phyloP scores from a whole-genome alignment of 2,888 invertebrate genomes.

The Eulithis prunata region DNA sequence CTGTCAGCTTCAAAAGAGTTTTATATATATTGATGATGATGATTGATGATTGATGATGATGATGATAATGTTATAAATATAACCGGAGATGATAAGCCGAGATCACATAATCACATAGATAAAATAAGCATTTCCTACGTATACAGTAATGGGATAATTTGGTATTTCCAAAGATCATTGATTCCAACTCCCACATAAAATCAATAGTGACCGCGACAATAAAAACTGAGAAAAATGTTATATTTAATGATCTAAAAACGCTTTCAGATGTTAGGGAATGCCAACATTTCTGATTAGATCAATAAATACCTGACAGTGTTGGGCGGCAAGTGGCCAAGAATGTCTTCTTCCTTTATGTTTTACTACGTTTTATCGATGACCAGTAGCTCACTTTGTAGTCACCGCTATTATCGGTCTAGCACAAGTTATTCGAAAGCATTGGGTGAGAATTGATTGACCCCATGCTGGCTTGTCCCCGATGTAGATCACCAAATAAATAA shows the following conservation, averaged over 20 bases:
- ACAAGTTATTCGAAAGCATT: background rate
- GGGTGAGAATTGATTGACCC: too few relatives aligned
- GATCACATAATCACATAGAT: too few relatives aligned
- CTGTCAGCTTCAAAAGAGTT: too few relatives aligned
- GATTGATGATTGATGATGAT: too few relatives aligned
- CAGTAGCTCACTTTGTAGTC: conserved; percentile 46
- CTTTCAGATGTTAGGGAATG: conserved; percentile 50
- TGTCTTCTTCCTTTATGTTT: conserved; percentile 43
- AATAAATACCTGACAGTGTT: conserved; percentile 54
- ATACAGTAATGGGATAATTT: conserved; percentile 6
- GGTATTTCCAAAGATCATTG: conserved; percentile 8
- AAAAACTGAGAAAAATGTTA: conserved; percentile 32
- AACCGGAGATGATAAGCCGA: too few relatives aligned
- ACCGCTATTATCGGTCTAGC: conserved; percentile 27
- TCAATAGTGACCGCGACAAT: conserved; percentile 13
- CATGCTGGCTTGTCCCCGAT: too few relatives aligned
- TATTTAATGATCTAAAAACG: conserved; percentile 40
- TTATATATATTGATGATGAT: too few relatives aligned
- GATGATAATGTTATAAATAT: too few relatives aligned
- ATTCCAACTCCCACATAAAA: conserved; percentile 20
- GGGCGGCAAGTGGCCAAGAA: conserved; percentile 53
- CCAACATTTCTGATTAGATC: conserved; percentile 64
- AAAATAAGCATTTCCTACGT: too few relatives aligned
- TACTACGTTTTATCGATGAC: conserved; percentile 43
- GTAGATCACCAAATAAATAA: too few relatives aligned